phyloP scores from a whole-genome alignment of 2,888 invertebrate species.

The Ichneumoninae sp. region DNA sequence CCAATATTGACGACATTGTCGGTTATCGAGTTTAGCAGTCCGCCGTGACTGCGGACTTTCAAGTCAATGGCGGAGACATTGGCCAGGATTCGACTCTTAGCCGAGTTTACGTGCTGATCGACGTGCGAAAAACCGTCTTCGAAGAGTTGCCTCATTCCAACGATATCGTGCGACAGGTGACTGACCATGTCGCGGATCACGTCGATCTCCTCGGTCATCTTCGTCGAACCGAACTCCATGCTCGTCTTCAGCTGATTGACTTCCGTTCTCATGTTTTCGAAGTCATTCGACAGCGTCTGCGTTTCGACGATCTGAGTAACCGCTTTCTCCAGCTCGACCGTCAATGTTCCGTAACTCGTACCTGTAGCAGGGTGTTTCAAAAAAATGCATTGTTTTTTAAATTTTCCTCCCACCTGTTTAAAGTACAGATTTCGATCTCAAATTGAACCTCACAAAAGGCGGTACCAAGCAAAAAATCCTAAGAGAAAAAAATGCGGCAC shows the following conservation, averaged over 20 bases:
- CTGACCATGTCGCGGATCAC: conserved; percentile 1
- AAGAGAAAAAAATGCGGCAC: too few relatives aligned
- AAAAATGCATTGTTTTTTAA: too few relatives aligned
- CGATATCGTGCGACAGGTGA: background rate
- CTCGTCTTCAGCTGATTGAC: background rate
- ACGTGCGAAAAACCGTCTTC: background rate
- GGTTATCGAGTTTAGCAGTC: background rate
- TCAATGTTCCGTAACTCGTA: background rate
- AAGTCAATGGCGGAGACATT: background rate
- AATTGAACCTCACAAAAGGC: too few relatives aligned
- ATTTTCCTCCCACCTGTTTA: too few relatives aligned
- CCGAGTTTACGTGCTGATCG: background rate
- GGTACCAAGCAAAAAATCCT: too few relatives aligned
- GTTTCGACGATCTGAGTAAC: background rate
- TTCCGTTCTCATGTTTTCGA: background rate
- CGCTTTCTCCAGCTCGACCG: background rate
- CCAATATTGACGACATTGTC: background rate
- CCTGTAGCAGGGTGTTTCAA: too few relatives aligned
- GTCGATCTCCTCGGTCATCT: conserved; percentile 10
- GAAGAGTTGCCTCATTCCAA: conserved; percentile 11
- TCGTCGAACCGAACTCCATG: background rate
- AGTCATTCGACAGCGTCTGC: background rate
- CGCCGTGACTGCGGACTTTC: background rate
- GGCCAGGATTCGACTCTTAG: conserved; percentile 5
- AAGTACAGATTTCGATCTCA: too few relatives aligned